phyloP scores from a whole-genome alignment of 1,140 invertebrate genomes.

The Drosophila nasuta region DNA sequence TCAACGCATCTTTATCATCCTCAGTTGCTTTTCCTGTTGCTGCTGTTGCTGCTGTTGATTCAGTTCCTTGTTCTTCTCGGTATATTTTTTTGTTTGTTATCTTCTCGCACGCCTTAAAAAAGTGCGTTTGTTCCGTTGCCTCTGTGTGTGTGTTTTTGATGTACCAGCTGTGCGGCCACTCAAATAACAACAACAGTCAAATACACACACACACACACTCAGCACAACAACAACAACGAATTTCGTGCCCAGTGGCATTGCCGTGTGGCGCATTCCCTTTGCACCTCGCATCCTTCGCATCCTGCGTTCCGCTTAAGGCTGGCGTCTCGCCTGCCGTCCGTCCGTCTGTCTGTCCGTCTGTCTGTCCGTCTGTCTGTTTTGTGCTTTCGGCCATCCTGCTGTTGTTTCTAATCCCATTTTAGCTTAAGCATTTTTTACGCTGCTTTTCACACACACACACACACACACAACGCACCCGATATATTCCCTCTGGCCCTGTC shows the following conservation, averaged over 20 bases:
- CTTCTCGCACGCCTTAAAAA: conserved; percentile 1
- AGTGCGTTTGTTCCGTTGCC: conserved; percentile 31
- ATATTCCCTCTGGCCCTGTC: conserved; percentile 42
- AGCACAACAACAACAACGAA: conserved; percentile 24
- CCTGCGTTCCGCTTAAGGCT: conserved; percentile 15
- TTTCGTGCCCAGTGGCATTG: conserved; percentile 9
- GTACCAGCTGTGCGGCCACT: conserved; percentile 73
- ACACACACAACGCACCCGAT: conserved; percentile 42
- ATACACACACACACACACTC: conserved; percentile 17
- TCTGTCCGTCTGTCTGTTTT: neutral
- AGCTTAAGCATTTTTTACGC: conserved; percentile 76
- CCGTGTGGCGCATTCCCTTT: conserved; percentile 1
- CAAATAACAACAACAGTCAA: conserved; percentile 57
- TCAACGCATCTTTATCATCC: conserved; percentile 4
- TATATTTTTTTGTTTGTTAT: neutral
- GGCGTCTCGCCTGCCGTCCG: neutral
- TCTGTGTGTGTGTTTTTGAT: conserved; percentile 2
- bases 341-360: neutral
- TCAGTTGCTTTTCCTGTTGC: neutral
- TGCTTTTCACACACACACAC: conserved; percentile 62
- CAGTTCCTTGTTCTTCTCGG: too few species aligned
- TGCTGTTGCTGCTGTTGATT: neutral
- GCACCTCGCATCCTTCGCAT: conserved; percentile 10
- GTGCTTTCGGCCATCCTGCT: conserved; percentile 38
- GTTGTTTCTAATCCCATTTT: conserved; percentile 78